Evolutionary conservation across 1,140 invertebrate species (phyloP).

Genomic region (Aphelinus atriplicis): DNA sequence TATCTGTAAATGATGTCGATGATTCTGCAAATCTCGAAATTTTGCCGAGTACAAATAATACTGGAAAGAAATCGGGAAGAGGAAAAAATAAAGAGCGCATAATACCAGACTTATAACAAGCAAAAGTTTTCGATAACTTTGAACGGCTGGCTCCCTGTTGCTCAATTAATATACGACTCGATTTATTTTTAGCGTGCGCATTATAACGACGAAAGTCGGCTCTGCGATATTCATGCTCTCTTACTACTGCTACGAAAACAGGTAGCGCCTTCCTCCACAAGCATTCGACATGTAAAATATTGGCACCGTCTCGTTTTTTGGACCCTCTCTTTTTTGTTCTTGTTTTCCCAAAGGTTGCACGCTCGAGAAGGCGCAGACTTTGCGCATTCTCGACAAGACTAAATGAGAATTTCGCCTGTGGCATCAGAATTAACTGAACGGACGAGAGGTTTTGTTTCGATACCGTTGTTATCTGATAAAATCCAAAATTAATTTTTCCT

Average conservation of each 20-base stretch:
- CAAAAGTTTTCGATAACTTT: constrained; percentile 3
- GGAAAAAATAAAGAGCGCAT: no score
- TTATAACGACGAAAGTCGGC: constrained; percentile 18
- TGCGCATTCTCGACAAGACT: neutral
- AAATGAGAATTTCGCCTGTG: neutral
- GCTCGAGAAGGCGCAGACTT: neutral
- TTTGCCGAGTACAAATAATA: no score
- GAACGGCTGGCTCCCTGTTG: neutral
- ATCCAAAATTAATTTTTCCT: neutral
- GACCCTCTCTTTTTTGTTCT: neutral
- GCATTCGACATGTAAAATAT: constrained; percentile 39
- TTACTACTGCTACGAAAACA: constrained; percentile 17
- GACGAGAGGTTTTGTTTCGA: no score
- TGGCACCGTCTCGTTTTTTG: constrained; percentile 35
- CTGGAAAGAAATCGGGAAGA: no score
- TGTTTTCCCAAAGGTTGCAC: neutral
- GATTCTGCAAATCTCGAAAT: no score
- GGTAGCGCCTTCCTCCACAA: constrained; percentile 35
- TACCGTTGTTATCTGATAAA: neutral
- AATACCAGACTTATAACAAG: no score
- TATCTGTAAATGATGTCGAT: no score
- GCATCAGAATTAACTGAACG: neutral
- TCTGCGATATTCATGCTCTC: neutral
- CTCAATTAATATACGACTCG: constrained; percentile 18
- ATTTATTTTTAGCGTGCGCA: constrained; percentile 8